Percentiles rank a stretch among this genome's conserved stretches.
Conservation (phyloP, 2,888 invertebrate species). For the Adelphocoris suturalis region DNA sequence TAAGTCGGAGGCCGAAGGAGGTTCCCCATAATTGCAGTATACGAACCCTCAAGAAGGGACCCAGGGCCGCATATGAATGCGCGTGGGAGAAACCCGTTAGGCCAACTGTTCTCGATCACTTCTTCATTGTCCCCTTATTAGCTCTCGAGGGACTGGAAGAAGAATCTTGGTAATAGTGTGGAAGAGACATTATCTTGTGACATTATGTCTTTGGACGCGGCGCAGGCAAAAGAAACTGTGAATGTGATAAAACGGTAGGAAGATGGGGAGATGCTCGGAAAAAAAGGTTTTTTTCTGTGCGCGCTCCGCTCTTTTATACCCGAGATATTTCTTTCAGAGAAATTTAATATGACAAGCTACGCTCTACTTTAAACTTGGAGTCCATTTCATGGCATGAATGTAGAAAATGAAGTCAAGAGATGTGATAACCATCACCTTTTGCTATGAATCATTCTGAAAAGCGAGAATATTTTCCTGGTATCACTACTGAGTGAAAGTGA, state of each 20-base stretch:
- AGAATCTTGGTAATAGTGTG: slow-evolving; percentile 1
- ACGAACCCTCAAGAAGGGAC: slow-evolving; percentile 21
- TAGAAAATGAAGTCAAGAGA: background rate
- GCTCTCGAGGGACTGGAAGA: background rate
- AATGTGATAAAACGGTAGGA: slow-evolving; percentile 34
- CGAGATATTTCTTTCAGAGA: slow-evolving; percentile 30
- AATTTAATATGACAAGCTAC: slow-evolving; percentile 13
- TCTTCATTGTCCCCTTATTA: slow-evolving; percentile 40
- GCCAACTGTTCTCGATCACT: slow-evolving; percentile 36
- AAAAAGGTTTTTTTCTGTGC: background rate
- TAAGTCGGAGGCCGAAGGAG: background rate
- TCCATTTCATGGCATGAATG: slow-evolving; percentile 17
- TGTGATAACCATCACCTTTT: background rate
- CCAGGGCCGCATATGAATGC: slow-evolving; percentile 37
- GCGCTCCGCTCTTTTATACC: slow-evolving; percentile 2
- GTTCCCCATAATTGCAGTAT: background rate
- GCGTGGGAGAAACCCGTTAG: slow-evolving; percentile 51
- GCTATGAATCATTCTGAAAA: background rate
- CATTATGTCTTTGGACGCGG: slow-evolving; percentile 23
- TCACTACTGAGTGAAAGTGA: too few relatives aligned
- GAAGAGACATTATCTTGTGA: slow-evolving; percentile 26
- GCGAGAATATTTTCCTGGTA: background rate
- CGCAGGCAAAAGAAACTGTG: background rate
- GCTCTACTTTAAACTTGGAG: slow-evolving; percentile 25
- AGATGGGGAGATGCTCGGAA: background rate